Evolutionary conservation across 1,140 invertebrate genomes (phyloP).

Genomic region (Drosophila virilis): DNA sequence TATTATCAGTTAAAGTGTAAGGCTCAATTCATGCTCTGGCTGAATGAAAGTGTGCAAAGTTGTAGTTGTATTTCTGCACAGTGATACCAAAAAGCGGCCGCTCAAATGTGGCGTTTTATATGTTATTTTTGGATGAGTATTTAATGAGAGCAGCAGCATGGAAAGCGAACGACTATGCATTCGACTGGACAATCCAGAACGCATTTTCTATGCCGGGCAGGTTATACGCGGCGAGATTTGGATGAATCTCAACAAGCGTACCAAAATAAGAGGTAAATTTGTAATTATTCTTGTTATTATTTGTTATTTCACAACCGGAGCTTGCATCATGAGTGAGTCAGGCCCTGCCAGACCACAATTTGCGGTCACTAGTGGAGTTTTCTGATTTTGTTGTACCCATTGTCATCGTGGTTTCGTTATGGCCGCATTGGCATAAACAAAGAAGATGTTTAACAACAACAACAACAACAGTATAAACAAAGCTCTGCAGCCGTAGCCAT

Average conservation of each 20-base stretch:
- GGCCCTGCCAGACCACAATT: slow-evolving; percentile 8
- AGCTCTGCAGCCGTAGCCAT: slow-evolving; percentile 37
- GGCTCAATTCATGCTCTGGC: neutral
- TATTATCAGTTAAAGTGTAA: neutral
- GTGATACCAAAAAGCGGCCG: slow-evolving; percentile 40
- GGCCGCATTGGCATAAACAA: slow-evolving; percentile 75
- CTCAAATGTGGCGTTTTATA: slow-evolving; percentile 64
- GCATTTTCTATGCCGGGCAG: slow-evolving; percentile 77
- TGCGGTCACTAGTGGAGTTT: slow-evolving; percentile 43
- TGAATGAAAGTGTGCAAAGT: slow-evolving; percentile 16
- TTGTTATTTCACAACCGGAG: slow-evolving; percentile 37
- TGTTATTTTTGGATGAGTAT: slow-evolving; percentile 78
- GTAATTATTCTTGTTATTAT: neutral
- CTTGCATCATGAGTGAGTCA: slow-evolving; percentile 62
- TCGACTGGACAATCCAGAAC: slow-evolving; percentile 72
- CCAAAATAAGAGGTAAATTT: slow-evolving; percentile 82
- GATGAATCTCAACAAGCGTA: slow-evolving; percentile 75
- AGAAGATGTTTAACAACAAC: slow-evolving; percentile 50
- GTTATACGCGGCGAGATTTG: slow-evolving; percentile 78
- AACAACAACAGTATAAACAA: slow-evolving; percentile 35
- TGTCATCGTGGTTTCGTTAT: slow-evolving; percentile 63
- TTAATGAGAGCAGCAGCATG: slow-evolving; percentile 69
- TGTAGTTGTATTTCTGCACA: slow-evolving; percentile 43
- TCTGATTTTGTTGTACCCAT: slow-evolving; percentile 36
- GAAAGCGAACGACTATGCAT: slow-evolving; percentile 81